These are phyloP conservation scores for Numida meleagris DNA, from an alignment of 2,113 vertebrate species.

Conservation along the genomic window DNA sequence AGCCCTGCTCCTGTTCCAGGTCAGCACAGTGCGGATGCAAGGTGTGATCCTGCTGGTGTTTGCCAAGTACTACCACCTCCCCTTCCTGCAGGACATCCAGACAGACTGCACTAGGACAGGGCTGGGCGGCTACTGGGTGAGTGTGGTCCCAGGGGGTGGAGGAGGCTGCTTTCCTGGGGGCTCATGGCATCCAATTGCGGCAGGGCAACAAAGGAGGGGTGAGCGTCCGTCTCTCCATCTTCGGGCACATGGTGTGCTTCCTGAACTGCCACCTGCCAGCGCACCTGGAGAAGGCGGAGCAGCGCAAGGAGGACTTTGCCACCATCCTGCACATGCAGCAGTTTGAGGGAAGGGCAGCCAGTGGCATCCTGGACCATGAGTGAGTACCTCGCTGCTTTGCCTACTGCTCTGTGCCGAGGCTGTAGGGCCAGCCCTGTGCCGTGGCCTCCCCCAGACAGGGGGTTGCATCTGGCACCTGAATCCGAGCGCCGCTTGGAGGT, in stretches of 20 bases:
- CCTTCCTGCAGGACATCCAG: slow-evolving; percentile 87
- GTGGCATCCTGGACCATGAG: slow-evolving; percentile 95
- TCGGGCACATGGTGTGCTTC: slow-evolving; percentile 95
- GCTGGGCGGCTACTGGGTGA: slow-evolving; percentile 86
- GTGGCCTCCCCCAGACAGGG: background rate
- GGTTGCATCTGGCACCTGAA: background rate
- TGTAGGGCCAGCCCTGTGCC: background rate
- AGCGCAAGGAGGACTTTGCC: slow-evolving; percentile 95
- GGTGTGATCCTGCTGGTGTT: slow-evolving; percentile 94
- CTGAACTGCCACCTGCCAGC: slow-evolving; percentile 98
- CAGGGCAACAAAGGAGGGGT: slow-evolving; percentile 98
- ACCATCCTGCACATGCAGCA: slow-evolving; percentile 98
- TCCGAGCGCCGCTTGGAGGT: background rate
- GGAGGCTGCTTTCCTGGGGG: slow-evolving; percentile 56
- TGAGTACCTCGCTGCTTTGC: slow-evolving; percentile 70
- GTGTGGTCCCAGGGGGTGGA: slow-evolving; percentile 28
- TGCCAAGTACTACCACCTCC: slow-evolving; percentile 90
- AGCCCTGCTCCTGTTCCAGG: slow-evolving; percentile 70
- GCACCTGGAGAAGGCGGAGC: slow-evolving; percentile 95
- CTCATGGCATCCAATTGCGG: background rate
- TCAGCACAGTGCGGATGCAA: slow-evolving; percentile 96
- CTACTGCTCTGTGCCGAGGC: background rate
- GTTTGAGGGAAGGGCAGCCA: slow-evolving; percentile 88
- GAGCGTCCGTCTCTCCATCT: slow-evolving; percentile 87
- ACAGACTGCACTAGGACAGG: slow-evolving; percentile 93